Evolutionary conservation across 2,113 vertebrate species (phyloP).

Genomic region (Pogonocichla stellata): DNA sequence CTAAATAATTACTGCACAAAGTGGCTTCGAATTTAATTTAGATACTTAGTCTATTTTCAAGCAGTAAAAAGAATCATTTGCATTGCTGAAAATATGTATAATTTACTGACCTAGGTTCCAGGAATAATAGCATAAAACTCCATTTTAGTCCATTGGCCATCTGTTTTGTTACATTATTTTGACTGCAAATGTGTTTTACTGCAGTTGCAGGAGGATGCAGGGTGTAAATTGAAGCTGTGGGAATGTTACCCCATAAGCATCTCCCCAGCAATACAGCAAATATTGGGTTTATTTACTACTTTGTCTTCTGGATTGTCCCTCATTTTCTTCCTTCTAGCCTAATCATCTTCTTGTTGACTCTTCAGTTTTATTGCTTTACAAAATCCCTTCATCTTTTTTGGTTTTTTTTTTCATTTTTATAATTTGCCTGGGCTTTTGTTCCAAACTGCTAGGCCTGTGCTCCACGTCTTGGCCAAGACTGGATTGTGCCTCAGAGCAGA

Average conservation of each 20-base stretch:
- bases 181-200: neutral
- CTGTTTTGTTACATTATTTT: conserved; percentile 35
- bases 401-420: neutral
- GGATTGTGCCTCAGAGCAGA: neutral
- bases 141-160: conserved; percentile 2
- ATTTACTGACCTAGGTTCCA: conserved; percentile 16
- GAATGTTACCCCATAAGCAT: neutral
- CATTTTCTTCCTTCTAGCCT: neutral
- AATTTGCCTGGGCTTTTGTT: neutral
- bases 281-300: neutral
- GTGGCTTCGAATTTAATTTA: conserved; percentile 31
- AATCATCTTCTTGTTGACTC: neutral
- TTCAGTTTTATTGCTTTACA: neutral
- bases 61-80: conserved; percentile 30
- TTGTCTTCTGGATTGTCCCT: neutral
- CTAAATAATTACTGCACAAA: conserved; percentile 55
- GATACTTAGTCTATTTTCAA: conserved; percentile 40
- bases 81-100: conserved; percentile 35
- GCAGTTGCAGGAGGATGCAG: neutral
- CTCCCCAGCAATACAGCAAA: neutral
- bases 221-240: neutral
- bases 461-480: neutral
- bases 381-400: neutral
- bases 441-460: neutral
- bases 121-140: conserved; percentile 9